Percentiles rank a stretch among this genome's conserved stretches.
phyloP scores from a whole-genome alignment of 1,140 invertebrate species.

The Psix sp. region DNA sequence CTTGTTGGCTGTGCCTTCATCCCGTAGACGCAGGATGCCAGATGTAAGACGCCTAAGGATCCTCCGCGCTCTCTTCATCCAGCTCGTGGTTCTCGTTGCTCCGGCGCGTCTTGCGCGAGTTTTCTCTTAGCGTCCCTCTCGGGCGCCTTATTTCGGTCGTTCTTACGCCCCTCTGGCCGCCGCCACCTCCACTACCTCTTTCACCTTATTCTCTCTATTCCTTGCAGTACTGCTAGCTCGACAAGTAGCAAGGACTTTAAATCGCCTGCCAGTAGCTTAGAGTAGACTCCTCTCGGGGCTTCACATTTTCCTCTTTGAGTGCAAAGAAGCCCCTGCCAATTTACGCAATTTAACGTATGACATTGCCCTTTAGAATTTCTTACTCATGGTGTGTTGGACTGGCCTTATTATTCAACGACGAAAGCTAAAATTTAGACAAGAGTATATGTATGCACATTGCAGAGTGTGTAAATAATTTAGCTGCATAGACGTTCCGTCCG shows the following conservation, averaged over 20 bases:
- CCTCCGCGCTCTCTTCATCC: constrained; percentile 48
- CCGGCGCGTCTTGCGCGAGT: not conserved
- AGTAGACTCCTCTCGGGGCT: constrained; percentile 62
- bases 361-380: constrained; percentile 72
- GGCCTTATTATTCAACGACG: constrained; percentile 57
- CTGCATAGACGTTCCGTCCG: constrained; percentile 29
- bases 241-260: constrained; percentile 70
- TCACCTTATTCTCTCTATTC: constrained; percentile 54
- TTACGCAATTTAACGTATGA: constrained; percentile 74
- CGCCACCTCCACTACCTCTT: constrained; percentile 27
- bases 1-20: constrained; percentile 69
- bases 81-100: constrained; percentile 14
- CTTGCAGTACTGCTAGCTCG: constrained; percentile 64
- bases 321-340: constrained; percentile 70
- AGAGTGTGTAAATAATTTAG: constrained; percentile 44
- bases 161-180: constrained; percentile 26
- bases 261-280: constrained; percentile 76
- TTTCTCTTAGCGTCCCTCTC: constrained; percentile 33
- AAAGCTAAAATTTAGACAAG: too few relatives aligned
- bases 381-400: constrained; percentile 56
- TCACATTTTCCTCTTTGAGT: constrained; percentile 61
- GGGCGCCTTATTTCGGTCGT: constrained; percentile 48
- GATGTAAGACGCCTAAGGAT: constrained; percentile 74
- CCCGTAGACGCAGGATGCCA: constrained; percentile 69
- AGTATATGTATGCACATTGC: too few relatives aligned